phyloP scores from a whole-genome alignment of 2,113 vertebrate species.

The Stictonetta naevosa region DNA sequence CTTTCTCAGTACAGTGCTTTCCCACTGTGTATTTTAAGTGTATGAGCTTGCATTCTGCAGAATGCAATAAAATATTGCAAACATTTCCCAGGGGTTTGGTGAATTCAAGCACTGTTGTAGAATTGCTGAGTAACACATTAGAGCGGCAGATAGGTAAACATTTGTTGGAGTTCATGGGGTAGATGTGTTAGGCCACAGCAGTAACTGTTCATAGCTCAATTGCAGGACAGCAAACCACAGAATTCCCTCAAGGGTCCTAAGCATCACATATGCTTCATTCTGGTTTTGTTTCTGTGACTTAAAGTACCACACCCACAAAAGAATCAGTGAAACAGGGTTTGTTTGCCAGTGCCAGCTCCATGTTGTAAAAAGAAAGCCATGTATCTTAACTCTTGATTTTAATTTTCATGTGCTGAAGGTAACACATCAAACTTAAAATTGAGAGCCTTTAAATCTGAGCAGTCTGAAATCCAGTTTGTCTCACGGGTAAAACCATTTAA shows the following conservation, averaged over 20 bases:
- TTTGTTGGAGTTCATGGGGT: neutral
- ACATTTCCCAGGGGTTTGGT: neutral
- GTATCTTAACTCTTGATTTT: neutral
- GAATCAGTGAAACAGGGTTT: neutral
- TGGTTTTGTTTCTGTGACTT: neutral
- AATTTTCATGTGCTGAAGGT: neutral
- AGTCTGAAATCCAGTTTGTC: neutral
- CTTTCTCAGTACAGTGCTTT: neutral
- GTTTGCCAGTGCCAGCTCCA: neutral
- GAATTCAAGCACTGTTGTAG: neutral
- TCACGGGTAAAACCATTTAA: rapidly evolving
- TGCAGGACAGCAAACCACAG: neutral
- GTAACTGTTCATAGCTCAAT: neutral
- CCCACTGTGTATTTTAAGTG: neutral
- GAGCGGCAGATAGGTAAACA: neutral
- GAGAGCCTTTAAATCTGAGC: neutral
- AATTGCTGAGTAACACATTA: neutral
- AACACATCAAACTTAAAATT: neutral
- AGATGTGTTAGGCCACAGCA: neutral
- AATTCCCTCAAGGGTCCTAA: neutral
- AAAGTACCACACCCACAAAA: neutral
- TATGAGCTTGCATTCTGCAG: neutral
- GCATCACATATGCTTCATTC: neutral
- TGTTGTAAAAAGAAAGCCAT: neutral
- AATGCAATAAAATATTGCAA: neutral